Evolutionary conservation across 2,888 invertebrate species (phyloP).

Genomic region (Aporophyla lueneburgensis): DNA sequence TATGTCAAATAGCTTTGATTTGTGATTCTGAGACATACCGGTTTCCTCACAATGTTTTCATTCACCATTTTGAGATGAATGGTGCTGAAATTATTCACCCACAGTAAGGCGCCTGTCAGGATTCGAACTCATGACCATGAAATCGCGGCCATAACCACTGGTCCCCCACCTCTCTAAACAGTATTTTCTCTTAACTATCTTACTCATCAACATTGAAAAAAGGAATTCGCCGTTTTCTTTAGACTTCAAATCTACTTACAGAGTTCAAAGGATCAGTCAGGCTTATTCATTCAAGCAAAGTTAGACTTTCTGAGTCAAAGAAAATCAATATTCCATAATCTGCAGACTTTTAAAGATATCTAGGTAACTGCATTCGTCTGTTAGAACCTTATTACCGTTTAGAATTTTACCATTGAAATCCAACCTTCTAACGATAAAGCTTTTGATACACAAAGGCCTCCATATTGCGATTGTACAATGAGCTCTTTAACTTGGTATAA

Average conservation of each 20-base stretch:
- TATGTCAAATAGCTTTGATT: too few relatives aligned
- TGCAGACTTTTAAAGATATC: constrained; percentile 10
- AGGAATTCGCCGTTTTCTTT: background rate
- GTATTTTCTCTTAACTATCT: background rate
- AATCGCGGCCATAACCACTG: too few relatives aligned
- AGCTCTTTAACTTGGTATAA: constrained; percentile 53
- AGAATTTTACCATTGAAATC: constrained; percentile 42
- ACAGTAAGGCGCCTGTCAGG: too few relatives aligned
- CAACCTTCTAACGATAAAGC: constrained; percentile 50
- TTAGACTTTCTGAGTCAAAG: constrained; percentile 4
- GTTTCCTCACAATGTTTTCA: too few relatives aligned
- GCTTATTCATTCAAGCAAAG: background rate
- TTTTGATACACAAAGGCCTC: constrained; percentile 55
- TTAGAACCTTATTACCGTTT: constrained; percentile 46
- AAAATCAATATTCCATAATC: constrained; percentile 15
- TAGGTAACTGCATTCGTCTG: constrained; percentile 12
- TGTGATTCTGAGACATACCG: too few relatives aligned
- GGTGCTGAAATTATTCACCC: too few relatives aligned
- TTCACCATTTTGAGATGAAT: too few relatives aligned
- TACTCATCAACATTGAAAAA: background rate
- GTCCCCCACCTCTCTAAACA: too few relatives aligned
- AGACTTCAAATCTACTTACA: background rate
- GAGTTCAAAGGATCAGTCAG: background rate
- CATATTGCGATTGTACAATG: constrained; percentile 54
- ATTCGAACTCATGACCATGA: too few relatives aligned